phyloP scores from a whole-genome alignment of 2,888 invertebrate genomes.

The Unio pictorum region DNA sequence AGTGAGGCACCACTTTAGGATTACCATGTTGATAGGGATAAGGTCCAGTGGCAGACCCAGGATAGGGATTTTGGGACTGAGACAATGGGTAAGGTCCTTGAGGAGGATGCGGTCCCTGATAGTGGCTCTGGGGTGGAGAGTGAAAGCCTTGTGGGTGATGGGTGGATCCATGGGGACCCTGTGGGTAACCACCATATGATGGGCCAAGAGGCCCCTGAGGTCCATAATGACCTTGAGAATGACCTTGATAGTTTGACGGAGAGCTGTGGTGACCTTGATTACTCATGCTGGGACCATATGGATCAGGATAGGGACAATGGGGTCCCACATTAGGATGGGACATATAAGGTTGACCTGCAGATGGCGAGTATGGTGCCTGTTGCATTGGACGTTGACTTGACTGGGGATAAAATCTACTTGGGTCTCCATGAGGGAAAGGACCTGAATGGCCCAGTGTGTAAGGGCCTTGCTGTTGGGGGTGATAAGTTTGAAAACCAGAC shows the following conservation, averaged over 20 bases:
- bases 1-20: background rate
- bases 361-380: background rate
- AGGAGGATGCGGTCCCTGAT: constrained; percentile 14
- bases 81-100: constrained; percentile 8
- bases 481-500: constrained; percentile 16
- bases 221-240: background rate
- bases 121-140: constrained; percentile 8
- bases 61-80: too few species aligned
- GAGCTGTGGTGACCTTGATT: constrained; percentile 3
- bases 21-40: constrained; percentile 15
- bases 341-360: constrained; percentile 1
- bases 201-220: constrained; percentile 14
- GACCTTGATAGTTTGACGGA: constrained; percentile 4
- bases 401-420: background rate
- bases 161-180: constrained; percentile 8
- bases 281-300: too few species aligned
- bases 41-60: background rate
- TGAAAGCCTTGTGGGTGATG: constrained; percentile 9
- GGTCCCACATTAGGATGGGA: background rate
- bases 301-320: background rate
- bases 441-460: constrained; percentile 9
- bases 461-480: constrained; percentile 5
- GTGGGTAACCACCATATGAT: constrained; percentile 2
- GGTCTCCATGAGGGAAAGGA: constrained; percentile 5
- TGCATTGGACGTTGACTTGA: background rate